Percentiles rank a stretch among this genome's conserved stretches.
phyloP scores from a whole-genome alignment of 2,797 vertebrate species.

The Coreius guichenoti region DNA sequence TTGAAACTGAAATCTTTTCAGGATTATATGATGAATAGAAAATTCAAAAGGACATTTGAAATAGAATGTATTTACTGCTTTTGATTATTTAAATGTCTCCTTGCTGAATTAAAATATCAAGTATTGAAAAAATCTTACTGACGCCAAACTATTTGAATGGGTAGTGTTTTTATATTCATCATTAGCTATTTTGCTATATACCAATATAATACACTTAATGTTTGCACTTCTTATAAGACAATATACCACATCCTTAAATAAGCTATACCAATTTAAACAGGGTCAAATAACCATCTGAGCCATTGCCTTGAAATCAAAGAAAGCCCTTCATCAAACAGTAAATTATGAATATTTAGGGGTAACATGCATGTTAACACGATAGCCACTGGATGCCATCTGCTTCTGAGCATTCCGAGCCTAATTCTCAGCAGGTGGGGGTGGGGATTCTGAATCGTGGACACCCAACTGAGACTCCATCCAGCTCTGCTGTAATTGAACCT shows the following conservation, averaged over 20 bases:
- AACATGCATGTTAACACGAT: slow-evolving; percentile 49
- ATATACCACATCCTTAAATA: neutral
- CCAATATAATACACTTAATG: neutral
- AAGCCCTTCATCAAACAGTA: slow-evolving; percentile 7
- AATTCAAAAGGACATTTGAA: neutral
- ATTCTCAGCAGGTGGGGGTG: slow-evolving; percentile 69
- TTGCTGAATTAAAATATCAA: neutral
- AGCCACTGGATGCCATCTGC: slow-evolving; percentile 82
- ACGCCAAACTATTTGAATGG: neutral
- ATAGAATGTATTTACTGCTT: neutral
- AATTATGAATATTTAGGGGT: slow-evolving; percentile 37
- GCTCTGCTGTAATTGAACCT: slow-evolving; percentile 84
- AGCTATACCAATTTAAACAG: neutral
- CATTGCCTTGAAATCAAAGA: slow-evolving; percentile 24
- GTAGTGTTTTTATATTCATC: neutral
- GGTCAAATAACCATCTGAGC: neutral
- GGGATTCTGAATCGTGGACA: slow-evolving; percentile 68
- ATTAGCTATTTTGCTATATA: neutral
- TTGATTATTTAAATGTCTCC: neutral
- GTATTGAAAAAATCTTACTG: neutral
- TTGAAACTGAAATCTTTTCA: neutral
- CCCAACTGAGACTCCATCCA: slow-evolving; percentile 73
- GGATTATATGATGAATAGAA: neutral
- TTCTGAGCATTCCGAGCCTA: slow-evolving; percentile 78
- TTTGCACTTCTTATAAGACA: neutral